Evolutionary conservation across 2,888 invertebrate genomes (phyloP).

Genomic region (Rhingia rostrata): DNA sequence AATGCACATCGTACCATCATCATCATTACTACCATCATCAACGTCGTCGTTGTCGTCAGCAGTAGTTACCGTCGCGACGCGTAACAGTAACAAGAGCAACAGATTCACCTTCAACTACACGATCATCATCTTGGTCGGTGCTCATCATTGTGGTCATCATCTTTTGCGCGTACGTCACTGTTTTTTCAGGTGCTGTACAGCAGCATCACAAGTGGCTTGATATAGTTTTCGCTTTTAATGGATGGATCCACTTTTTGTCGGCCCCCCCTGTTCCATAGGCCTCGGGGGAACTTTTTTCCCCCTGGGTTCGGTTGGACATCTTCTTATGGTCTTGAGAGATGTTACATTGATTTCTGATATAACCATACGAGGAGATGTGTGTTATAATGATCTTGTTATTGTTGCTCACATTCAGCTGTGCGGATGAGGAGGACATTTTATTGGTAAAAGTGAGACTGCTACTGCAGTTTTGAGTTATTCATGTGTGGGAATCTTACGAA

Average conservation of each 20-base stretch:
- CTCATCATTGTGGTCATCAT: constrained; percentile 31
- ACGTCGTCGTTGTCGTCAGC: neutral
- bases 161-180: constrained; percentile 62
- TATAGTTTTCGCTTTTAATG: constrained; percentile 70
- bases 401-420: constrained; percentile 2
- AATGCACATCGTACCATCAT: constrained; percentile 72
- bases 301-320: constrained; percentile 46
- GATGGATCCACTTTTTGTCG: constrained; percentile 28
- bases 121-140: constrained; percentile 17
- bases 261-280: neutral
- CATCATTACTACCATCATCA: constrained; percentile 49
- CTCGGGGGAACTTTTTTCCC: constrained; percentile 9
- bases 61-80: constrained; percentile 39
- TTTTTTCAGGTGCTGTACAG: constrained; percentile 56
- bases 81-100: constrained; percentile 68
- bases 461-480: constrained; percentile 45
- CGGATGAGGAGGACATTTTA: constrained; percentile 55
- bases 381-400: constrained; percentile 70
- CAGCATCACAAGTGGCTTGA: constrained; percentile 52
- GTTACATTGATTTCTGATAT: constrained; percentile 68
- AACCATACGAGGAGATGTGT: constrained; percentile 44
- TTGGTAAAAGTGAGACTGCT: constrained; percentile 62
- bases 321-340: constrained; percentile 48
- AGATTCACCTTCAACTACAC: constrained; percentile 68
- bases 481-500: constrained; percentile 73